Evolutionary conservation across 2,113 vertebrate species (phyloP).

Genomic region (Furnarius figulus): DNA sequence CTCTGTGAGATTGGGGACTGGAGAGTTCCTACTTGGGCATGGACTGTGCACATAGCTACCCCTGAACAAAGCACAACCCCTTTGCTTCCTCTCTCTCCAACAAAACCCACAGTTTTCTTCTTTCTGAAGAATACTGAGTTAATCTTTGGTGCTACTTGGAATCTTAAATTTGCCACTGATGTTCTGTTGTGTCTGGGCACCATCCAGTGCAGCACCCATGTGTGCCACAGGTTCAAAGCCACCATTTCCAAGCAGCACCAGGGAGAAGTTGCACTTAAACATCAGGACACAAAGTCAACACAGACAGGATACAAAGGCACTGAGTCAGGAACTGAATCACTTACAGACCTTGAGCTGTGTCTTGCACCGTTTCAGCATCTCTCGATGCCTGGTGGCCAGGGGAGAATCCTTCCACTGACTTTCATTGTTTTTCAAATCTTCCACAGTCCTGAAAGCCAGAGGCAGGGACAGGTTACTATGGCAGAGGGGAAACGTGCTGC

Average conservation of each 20-base stretch:
- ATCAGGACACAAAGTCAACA: not conserved
- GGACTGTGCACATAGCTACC: not conserved
- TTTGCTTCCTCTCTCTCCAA: not conserved
- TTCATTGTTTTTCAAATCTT: constrained; percentile 97
- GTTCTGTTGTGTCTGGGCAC: accelerated
- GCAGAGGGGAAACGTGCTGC: not conserved
- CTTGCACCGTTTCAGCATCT: constrained; percentile 99
- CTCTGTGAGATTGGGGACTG: not conserved
- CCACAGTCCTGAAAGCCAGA: constrained; percentile 86
- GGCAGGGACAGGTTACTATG: not conserved
- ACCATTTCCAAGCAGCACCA: not conserved
- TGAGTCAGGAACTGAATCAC: not conserved
- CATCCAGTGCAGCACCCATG: not conserved
- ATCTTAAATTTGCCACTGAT: not conserved
- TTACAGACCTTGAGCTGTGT: constrained; percentile 95
- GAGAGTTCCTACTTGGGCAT: accelerated
- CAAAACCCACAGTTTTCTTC: not conserved
- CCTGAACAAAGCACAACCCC: not conserved
- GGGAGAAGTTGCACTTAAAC: not conserved
- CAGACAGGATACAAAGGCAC: not conserved
- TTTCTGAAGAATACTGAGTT: not conserved
- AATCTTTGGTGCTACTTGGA: not conserved
- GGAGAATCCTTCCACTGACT: constrained; percentile 98
- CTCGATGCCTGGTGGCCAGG: constrained; percentile 89
- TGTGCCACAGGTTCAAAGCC: not conserved